Conservation (phyloP, 2,797 vertebrate genomes). For the Momotus momota region DNA sequence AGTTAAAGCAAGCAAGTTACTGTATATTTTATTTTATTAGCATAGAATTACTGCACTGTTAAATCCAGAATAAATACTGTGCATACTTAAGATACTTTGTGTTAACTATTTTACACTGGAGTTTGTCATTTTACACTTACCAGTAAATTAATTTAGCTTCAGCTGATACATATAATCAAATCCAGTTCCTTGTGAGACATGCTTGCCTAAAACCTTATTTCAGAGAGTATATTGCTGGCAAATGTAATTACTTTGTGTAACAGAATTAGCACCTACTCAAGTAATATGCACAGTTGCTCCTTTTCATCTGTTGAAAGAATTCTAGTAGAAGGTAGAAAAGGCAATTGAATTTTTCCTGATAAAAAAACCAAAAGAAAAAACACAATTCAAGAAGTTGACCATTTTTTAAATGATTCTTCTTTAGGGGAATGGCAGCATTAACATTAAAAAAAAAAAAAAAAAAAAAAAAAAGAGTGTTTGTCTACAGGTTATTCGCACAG, state of each 20-base stretch:
- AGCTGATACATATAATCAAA: constrained; percentile 23
- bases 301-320: neutral
- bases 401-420: neutral
- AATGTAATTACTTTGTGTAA: constrained; percentile 39
- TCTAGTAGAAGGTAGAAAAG: neutral
- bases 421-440: neutral
- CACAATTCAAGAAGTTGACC: rapidly evolving
- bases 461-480: neutral
- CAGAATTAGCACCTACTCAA: neutral
- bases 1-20: constrained; percentile 12
- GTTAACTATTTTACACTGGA: neutral
- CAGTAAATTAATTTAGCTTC: constrained; percentile 54
- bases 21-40: constrained; percentile 21
- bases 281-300: neutral
- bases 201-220: constrained; percentile 1
- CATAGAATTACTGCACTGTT: neutral
- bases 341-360: neutral
- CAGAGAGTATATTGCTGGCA: neutral
- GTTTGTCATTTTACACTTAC: constrained; percentile 23
- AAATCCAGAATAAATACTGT: constrained; percentile 23
- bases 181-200: constrained; percentile 33
- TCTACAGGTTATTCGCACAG: neutral
- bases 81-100: constrained; percentile 14
- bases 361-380: too few species aligned
- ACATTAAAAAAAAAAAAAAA: neutral